These are phyloP conservation scores for Pachydiplax longipennis DNA, from an alignment of 2,888 invertebrate species.

Conservation along the genomic window DNA sequence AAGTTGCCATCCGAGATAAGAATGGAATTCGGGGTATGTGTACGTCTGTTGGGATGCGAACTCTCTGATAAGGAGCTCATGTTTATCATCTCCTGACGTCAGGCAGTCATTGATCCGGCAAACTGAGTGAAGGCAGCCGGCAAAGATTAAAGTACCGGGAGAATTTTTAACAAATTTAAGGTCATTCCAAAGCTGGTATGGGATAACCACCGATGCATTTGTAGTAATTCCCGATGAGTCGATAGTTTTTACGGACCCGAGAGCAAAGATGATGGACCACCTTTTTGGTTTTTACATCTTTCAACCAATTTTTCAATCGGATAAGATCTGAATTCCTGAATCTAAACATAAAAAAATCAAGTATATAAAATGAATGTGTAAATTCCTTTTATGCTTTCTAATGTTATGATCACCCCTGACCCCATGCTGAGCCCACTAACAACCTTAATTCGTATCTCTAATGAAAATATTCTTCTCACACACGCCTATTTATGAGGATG, in stretches of 20 bases:
- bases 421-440: too few relatives aligned
- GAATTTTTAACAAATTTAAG: not conserved
- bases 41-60: conserved; percentile 25
- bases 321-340: too few relatives aligned
- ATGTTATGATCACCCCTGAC: too few relatives aligned
- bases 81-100: not conserved
- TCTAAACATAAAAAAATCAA: too few relatives aligned
- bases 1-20: conserved; percentile 28
- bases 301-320: too few relatives aligned
- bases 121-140: not conserved
- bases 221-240: not conserved
- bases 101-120: not conserved
- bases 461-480: too few relatives aligned
- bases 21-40: conserved; percentile 23
- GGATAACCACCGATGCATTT: too few relatives aligned
- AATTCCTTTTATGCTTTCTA: too few relatives aligned
- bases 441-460: too few relatives aligned
- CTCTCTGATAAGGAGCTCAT: conserved; percentile 10
- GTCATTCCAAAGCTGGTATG: too few relatives aligned
- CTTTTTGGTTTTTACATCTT: not conserved
- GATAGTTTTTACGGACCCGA: not conserved
- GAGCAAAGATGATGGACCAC: not conserved
- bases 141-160: not conserved
- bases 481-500: too few relatives aligned
- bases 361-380: too few relatives aligned